phyloP scores from a whole-genome alignment of 1,140 invertebrate species.

The Brachystomella parvula region DNA sequence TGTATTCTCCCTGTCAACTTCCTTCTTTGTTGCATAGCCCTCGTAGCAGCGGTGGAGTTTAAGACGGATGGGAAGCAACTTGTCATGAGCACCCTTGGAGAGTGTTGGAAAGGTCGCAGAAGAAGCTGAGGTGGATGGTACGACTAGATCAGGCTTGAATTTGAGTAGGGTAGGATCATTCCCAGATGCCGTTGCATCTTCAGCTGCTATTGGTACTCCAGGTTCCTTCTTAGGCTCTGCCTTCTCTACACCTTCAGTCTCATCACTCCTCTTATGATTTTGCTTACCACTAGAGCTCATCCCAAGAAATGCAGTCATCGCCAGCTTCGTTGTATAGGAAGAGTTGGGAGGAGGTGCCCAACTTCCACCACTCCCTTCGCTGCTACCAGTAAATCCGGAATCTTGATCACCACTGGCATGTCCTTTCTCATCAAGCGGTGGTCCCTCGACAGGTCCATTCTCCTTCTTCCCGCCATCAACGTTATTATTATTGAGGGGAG shows the following conservation, averaged over 20 bases:
- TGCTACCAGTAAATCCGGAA: slow-evolving; percentile 35
- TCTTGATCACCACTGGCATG: slow-evolving; percentile 18
- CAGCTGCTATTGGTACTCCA: neutral
- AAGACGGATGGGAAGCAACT: slow-evolving; percentile 67
- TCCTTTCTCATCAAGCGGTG: neutral
- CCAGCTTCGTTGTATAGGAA: neutral
- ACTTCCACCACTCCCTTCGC: slow-evolving; percentile 30
- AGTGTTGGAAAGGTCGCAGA: neutral
- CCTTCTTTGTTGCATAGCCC: slow-evolving; percentile 45
- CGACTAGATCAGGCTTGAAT: neutral
- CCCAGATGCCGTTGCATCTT: neutral
- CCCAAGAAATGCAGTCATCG: neutral
- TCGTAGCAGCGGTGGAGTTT: slow-evolving; percentile 69
- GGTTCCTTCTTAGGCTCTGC: neutral
- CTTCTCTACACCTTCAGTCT: neutral
- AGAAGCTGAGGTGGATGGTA: neutral
- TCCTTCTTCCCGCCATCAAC: slow-evolving; percentile 22
- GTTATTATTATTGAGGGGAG: neutral
- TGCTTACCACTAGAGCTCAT: neutral
- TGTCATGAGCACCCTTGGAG: slow-evolving; percentile 3
- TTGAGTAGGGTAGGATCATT: neutral
- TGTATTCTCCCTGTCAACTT: slow-evolving; percentile 48
- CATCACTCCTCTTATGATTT: neutral
- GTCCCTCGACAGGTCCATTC: slow-evolving; percentile 36
- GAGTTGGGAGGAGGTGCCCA: neutral